phyloP scores from a whole-genome alignment of 2,888 invertebrate species.

The Muscina levida region DNA sequence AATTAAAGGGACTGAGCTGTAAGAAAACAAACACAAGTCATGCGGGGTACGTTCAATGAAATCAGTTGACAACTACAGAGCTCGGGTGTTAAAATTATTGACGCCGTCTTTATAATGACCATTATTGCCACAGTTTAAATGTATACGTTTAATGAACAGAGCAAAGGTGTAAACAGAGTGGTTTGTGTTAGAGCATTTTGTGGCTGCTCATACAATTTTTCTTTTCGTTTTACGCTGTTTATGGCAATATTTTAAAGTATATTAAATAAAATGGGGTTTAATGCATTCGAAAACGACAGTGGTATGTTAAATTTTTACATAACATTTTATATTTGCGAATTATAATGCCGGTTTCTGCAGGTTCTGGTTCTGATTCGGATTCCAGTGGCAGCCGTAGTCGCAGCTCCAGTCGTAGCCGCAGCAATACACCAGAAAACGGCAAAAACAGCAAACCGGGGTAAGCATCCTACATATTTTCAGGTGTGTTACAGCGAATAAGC shows the following conservation, averaged over 20 bases:
- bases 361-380: slow-evolving; percentile 76
- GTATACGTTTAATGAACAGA: too few relatives aligned
- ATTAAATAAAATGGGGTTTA: slow-evolving; percentile 72
- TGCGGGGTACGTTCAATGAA: slow-evolving; percentile 29
- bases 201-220: too few relatives aligned
- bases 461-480: too few relatives aligned
- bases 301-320: slow-evolving; percentile 66
- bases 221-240: too few relatives aligned
- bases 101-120: not conserved
- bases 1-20: slow-evolving; percentile 4
- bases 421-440: slow-evolving; percentile 73
- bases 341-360: not conserved
- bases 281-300: slow-evolving; percentile 72
- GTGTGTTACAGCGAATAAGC: too few relatives aligned
- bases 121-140: too few relatives aligned
- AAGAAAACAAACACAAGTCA: slow-evolving; percentile 49
- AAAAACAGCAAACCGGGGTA: slow-evolving; percentile 46
- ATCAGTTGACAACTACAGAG: too few relatives aligned
- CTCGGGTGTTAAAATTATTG: not conserved
- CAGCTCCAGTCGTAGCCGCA: slow-evolving; percentile 59
- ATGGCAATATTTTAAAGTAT: too few relatives aligned
- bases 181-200: too few relatives aligned
- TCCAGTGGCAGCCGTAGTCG: slow-evolving; percentile 74
- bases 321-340: not conserved
- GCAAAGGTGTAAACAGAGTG: too few relatives aligned